Evolutionary conservation across 1,140 invertebrate species (phyloP).

Genomic region (Saccostrea cuccullata): DNA sequence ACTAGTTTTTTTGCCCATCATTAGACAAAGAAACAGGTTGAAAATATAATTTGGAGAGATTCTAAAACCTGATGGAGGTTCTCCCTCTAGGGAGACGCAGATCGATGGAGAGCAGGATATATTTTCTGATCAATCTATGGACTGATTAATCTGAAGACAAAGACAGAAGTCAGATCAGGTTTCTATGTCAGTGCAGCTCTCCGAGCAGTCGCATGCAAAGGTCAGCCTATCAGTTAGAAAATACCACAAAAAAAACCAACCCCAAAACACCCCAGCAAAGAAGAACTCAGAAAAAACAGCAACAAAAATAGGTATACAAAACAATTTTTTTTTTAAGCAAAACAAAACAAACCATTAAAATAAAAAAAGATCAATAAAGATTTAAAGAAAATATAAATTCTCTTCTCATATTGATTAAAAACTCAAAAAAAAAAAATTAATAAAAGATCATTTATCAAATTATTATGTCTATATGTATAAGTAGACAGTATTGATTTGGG

Average conservation of each 20-base stretch:
- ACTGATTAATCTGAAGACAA: neutral
- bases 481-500: neutral
- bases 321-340: too few species aligned
- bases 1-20: conserved; percentile 8
- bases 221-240: too few species aligned
- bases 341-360: too few species aligned
- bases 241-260: too few species aligned
- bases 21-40: conserved; percentile 14
- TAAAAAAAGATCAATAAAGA: too few species aligned
- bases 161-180: neutral
- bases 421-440: too few species aligned
- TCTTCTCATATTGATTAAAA: too few species aligned
- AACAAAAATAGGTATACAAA: too few species aligned
- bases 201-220: neutral
- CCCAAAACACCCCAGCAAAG: too few species aligned
- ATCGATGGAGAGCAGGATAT: neutral
- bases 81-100: neutral
- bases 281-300: too few species aligned
- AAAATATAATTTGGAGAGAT: conserved; percentile 4
- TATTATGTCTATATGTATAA: neutral
- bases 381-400: too few species aligned
- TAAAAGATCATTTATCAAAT: too few species aligned
- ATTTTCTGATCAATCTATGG: neutral
- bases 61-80: neutral
- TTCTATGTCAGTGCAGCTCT: neutral